Base-by-base conservation (phyloP, 2,797 vertebrate genomes). In the Pteropus rufus region DNA sequence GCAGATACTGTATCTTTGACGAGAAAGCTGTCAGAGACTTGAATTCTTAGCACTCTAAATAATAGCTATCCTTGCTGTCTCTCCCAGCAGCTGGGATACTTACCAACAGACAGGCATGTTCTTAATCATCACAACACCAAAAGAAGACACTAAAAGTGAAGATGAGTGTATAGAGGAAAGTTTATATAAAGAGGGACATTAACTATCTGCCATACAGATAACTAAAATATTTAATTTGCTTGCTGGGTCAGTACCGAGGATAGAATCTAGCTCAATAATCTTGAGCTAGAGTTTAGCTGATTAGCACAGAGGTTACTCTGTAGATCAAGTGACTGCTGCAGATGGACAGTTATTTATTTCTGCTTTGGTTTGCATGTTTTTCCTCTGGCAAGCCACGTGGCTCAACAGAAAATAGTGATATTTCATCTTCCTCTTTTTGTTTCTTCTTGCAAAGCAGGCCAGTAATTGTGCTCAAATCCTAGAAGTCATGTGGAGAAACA, bases 291-390 rank as follows among this genome's bases (percentile, higher is more conserved):
- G 56, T 70, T 49, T 11, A 2, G 29, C 41, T 21, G 39, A 94
- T 67, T 2, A 92, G 60, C 56, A 86, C 16, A 88, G n/a, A 93
- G 88, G 52, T 81, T 95, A 82, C 52, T 80, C 46, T 86, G 73
- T 75, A 89, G 88, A 93, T 83, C 29, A 67, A 93, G 31, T 69
- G 80, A 92, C 70, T 77, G 60, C 64, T 75, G 65, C 15, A 93
- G 52, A 91, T 52, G n/a, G 52, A 60, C 23, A 87, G 65, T 77
- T 95, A 93, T 62, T 92, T 92, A 92, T 94, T 94, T 92, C 65
- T 93, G 72, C 75, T 89, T 46, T 58, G n/a, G 80, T 92, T 84
- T 94, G 60, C 56, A 88, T 92, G 80, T 89, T 79, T 88, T 62
- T 77, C 75, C 67, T 87, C 52, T 95, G 83, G 49, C 86, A 95